These are phyloP conservation scores for Sycophaga agraensis DNA, from an alignment of 1,140 invertebrate genomes.

Conservation along the genomic window DNA sequence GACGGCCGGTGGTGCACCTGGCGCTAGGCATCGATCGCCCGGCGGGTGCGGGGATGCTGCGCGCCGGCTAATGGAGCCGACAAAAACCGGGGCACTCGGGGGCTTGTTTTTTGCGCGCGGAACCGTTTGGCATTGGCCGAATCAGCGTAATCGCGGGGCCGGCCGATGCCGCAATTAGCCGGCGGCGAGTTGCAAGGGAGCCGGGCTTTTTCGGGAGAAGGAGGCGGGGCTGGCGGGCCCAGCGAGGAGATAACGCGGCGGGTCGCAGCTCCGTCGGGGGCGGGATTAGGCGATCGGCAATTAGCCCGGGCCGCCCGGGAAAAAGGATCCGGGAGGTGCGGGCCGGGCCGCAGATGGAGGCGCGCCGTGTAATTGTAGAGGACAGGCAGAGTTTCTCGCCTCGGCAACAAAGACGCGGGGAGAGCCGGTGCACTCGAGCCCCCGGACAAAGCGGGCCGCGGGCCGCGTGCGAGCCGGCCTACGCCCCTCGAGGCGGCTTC, in stretches of 20 bases:
- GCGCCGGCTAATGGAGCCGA: not conserved
- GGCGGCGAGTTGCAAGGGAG: no score
- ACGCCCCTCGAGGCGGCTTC: not conserved
- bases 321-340: not conserved
- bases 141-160: no score
- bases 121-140: no score
- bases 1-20: constrained; percentile 12
- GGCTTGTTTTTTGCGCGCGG: no score
- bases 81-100: no score
- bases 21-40: not conserved
- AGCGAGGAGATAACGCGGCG: no score
- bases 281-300: not conserved
- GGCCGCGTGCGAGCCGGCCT: constrained; percentile 26
- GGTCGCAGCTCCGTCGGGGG: not conserved
- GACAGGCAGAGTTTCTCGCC: constrained; percentile 55
- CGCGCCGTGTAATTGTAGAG: constrained; percentile 47
- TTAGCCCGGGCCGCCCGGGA: not conserved
- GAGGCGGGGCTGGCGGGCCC: no score
- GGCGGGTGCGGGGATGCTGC: no score
- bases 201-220: no score
- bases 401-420: constrained; percentile 54
- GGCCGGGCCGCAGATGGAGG: not conserved
- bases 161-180: no score
- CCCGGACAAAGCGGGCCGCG: constrained; percentile 42
- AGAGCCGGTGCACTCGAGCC: constrained; percentile 47